These are phyloP conservation scores for Ochropleura leucogaster DNA, from an alignment of 2,888 invertebrate genomes.

Conservation along the genomic window DNA sequence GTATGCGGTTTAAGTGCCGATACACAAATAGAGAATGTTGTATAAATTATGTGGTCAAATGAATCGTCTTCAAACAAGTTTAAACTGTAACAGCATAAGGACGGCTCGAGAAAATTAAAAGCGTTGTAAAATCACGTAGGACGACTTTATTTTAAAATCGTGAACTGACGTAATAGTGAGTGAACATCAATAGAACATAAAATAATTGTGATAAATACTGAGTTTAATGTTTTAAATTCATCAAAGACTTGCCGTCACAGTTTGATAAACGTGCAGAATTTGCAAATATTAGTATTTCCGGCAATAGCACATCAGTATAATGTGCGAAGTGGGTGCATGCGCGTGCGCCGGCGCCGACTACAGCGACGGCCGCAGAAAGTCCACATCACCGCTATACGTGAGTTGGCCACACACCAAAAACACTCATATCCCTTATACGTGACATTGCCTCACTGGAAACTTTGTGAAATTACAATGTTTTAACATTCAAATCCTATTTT, in stretches of 20 bases:
- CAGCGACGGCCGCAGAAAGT: constrained; percentile 61
- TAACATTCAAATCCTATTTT: constrained; percentile 57
- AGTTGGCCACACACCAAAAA: constrained; percentile 83
- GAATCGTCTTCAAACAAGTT: constrained; percentile 64
- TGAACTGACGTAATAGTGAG: constrained; percentile 23
- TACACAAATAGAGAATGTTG: constrained; percentile 67
- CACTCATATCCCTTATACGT: constrained; percentile 74
- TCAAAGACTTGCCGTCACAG: constrained; percentile 40
- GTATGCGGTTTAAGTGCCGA: constrained; percentile 77
- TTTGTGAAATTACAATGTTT: constrained; percentile 61
- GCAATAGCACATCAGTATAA: constrained; percentile 39
- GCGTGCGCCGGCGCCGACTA: constrained; percentile 43
- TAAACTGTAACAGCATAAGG: constrained; percentile 64
- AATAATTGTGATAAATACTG: constrained; percentile 42
- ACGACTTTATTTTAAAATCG: constrained; percentile 4
- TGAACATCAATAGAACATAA: constrained; percentile 38
- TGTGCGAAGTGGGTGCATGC: constrained; percentile 51
- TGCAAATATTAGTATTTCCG: constrained; percentile 42
- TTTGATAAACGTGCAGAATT: constrained; percentile 39
- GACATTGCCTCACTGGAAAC: constrained; percentile 64
- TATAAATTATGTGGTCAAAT: constrained; percentile 67
- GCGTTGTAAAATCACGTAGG: constrained; percentile 12
- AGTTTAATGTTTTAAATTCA: constrained; percentile 37
- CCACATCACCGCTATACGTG: constrained; percentile 78
- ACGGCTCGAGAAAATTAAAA: constrained; percentile 50